phyloP scores from a whole-genome alignment of 1,140 invertebrate genomes.

The Anastatus disparis region DNA sequence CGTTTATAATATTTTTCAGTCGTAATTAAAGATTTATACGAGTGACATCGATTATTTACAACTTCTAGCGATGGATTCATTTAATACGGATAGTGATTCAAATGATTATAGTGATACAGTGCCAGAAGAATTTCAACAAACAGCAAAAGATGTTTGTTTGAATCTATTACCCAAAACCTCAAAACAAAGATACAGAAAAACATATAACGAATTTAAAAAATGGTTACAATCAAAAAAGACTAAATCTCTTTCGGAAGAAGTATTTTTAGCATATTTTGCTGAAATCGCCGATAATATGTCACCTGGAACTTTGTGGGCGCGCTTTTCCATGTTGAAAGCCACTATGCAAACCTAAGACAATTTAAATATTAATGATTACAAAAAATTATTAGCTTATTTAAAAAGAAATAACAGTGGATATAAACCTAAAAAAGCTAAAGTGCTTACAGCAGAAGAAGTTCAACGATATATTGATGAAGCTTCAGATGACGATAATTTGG shows the following conservation, averaged over 20 bases:
- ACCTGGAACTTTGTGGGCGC: conserved; percentile 47
- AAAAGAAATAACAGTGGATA: conserved; percentile 16
- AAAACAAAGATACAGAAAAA: conserved; percentile 15
- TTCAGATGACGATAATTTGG: conserved; percentile 22
- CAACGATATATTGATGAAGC: conserved; percentile 23
- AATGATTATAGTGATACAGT: neutral
- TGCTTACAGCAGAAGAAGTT: conserved; percentile 23
- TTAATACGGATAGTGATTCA: no score
- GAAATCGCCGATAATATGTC: conserved; percentile 44
- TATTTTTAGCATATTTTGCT: conserved; percentile 49
- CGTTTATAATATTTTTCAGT: no score
- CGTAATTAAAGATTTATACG: no score
- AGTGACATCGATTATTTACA: no score
- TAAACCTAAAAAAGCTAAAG: conserved; percentile 33
- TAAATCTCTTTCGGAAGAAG: conserved; percentile 45
- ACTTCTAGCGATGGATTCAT: no score
- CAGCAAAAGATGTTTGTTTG: neutral
- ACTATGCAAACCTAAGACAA: conserved; percentile 43
- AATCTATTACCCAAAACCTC: conserved; percentile 36
- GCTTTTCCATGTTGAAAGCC: conserved; percentile 22
- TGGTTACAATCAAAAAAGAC: conserved; percentile 35
- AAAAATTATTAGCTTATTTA: conserved; percentile 3
- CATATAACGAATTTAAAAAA: conserved; percentile 29
- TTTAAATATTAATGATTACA: conserved; percentile 37
- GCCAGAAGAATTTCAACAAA: neutral